Evolutionary conservation across 2,888 invertebrate genomes (phyloP).

Genomic region (Tinea semifulvella): DNA sequence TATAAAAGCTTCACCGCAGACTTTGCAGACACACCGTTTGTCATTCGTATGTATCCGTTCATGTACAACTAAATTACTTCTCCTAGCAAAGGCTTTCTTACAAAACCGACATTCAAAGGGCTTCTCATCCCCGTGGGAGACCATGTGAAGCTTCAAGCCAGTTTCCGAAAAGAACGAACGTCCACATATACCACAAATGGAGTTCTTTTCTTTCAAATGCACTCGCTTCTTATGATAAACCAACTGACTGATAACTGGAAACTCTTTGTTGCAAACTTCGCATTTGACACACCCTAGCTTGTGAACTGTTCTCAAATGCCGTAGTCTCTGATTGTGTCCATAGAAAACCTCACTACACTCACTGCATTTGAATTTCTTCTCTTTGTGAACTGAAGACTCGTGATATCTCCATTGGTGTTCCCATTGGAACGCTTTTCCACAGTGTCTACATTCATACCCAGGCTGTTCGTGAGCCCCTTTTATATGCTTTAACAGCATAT

Average conservation of each 20-base stretch:
- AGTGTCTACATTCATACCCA: constrained; percentile 24
- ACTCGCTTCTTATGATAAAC: constrained; percentile 11
- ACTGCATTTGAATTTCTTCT: constrained; percentile 29
- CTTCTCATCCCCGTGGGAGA: constrained; percentile 34
- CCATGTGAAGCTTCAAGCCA: constrained; percentile 25
- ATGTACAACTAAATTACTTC: constrained; percentile 32
- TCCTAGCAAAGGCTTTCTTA: constrained; percentile 35
- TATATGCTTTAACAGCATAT: background rate
- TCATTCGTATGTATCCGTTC: constrained; percentile 37
- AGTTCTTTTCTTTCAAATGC: constrained; percentile 11
- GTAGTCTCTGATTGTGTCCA: constrained; percentile 36
- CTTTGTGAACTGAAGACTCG: constrained; percentile 1
- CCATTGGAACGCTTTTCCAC: constrained; percentile 16
- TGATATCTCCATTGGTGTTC: background rate
- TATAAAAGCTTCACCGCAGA: constrained; percentile 26
- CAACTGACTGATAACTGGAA: constrained; percentile 5
- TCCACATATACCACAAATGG: constrained; percentile 7
- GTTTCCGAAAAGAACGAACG: background rate
- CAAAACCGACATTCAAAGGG: constrained; percentile 31
- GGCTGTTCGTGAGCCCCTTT: constrained; percentile 8
- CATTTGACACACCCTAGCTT: constrained; percentile 28
- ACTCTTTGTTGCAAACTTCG: background rate
- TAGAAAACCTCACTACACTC: constrained; percentile 38
- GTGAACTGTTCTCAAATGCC: constrained; percentile 41
- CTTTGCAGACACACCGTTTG: constrained; percentile 34